Evolutionary conservation across 2,888 invertebrate species (phyloP), one percentile per base, ranked within the genome.

Genomic region (Glyphotaelius pellucidus): DNA sequence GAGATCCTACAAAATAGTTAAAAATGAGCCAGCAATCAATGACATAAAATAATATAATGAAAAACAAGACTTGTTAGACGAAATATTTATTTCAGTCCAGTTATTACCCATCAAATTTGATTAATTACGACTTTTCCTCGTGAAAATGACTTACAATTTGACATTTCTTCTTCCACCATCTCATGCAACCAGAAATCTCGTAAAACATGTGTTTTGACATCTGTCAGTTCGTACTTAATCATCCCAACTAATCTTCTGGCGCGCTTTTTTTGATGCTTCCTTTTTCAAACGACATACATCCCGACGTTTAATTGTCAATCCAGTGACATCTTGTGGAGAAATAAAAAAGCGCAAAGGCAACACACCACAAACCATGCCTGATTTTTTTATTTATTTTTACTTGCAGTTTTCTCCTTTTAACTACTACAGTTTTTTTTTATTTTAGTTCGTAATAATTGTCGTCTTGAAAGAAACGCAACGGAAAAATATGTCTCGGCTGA

Each of bases 141-240:
- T 83, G 92, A 80, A 89, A 90, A 84, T 80, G 79, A 91, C 86
- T 84, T 84, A 89, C 89, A 90, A 90, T 92, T 92, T 90, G 92
- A 80, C 89, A 89, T 92, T 92, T 92, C 85, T 90, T 89, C 85
- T 87, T 80, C 90, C 84, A 80, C 90, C 90, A 80, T 87, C 83
- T 90, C 90, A 90, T 19, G 19, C 52, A 67, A 15, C n/a, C 42
- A 52, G 47, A 86, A 86, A 35, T 79, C 88, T 88, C 79, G 88
- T 88, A 90, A 90, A 92, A 92, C 92, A 92, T 92, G 90, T 92
- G 92, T 92, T 92, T 92, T 92, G 92, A 92, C 92, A 92, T 83
- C 88, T 92, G 92, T 92, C 92, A 91, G 90, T 92, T 91, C 90
- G 67, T 91, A 91, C 92, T 92, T 92, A 91, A 92, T 92, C 92